These are phyloP conservation scores for Taurulus bubalis DNA, from an alignment of 2,113 vertebrate species.

Conservation along the genomic window DNA sequence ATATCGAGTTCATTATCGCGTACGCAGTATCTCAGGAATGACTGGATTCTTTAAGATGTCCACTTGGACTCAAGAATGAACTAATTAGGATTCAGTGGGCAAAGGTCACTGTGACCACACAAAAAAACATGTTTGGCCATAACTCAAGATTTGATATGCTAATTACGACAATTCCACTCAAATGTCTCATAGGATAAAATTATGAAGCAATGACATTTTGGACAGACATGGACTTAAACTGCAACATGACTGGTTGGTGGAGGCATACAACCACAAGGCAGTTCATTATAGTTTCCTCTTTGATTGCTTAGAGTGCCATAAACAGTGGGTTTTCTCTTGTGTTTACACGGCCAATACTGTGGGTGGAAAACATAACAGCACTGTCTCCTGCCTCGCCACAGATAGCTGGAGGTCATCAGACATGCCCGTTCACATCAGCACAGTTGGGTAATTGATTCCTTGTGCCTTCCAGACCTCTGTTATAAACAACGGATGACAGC, in stretches of 20 bases:
- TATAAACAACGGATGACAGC: constrained; percentile 12
- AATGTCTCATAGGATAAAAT: background rate
- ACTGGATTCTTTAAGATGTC: background rate
- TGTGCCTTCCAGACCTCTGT: background rate
- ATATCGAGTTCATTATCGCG: background rate
- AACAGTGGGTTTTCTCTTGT: constrained; percentile 65
- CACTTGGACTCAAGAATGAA: background rate
- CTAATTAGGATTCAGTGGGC: background rate
- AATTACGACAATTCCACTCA: background rate
- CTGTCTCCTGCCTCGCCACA: constrained; percentile 48
- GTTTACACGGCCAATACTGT: constrained; percentile 51
- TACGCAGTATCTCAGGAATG: background rate
- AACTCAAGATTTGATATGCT: background rate
- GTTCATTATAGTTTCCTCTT: background rate
- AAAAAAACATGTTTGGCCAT: no score
- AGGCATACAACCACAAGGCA: background rate
- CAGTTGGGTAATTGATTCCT: constrained; percentile 29
- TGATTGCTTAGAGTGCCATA: constrained; percentile 48
- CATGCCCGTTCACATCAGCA: constrained; percentile 35
- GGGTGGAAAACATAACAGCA: constrained; percentile 59
- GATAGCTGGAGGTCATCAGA: constrained; percentile 40
- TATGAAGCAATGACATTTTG: background rate
- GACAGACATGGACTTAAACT: background rate
- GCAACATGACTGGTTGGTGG: background rate
- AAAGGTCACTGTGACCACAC: background rate